Conservation (phyloP, 2,888 invertebrate species). For the Trilocha varians region DNA sequence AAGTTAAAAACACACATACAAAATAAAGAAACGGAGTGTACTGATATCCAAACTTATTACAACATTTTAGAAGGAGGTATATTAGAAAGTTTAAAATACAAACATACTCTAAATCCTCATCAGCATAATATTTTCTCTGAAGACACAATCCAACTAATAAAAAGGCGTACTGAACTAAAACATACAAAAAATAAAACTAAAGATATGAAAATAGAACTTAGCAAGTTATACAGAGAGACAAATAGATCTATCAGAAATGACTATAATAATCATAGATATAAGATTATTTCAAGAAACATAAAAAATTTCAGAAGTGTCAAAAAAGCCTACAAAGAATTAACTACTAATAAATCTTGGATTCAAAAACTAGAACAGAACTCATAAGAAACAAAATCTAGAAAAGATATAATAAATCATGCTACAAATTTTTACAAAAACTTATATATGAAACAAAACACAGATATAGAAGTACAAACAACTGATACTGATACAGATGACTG, state of each 20-base stretch:
- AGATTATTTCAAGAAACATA: conserved; percentile 10
- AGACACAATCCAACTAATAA: conserved; percentile 2
- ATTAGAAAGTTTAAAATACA: conserved; percentile 1
- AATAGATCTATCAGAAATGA: conserved; percentile 6
- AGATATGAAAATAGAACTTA: conserved; percentile 7
- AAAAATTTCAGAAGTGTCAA: conserved; percentile 11
- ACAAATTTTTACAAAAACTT: conserved; percentile 10
- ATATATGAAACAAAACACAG: too few relatives aligned
- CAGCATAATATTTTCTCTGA: conserved; percentile 2
- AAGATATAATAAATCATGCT: conserved; percentile 9
- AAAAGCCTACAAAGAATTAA: conserved; percentile 10
- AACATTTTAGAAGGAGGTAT: neutral
- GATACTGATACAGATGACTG: conserved; percentile 1
- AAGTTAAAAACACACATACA: neutral
- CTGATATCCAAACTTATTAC: neutral
- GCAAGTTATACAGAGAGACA: conserved; percentile 3
- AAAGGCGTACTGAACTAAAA: conserved; percentile 3
- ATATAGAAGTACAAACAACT: neutral
- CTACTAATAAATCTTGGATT: conserved; percentile 6
- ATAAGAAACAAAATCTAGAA: conserved; percentile 7
- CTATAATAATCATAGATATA: conserved; percentile 6
- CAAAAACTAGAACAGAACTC: conserved; percentile 4
- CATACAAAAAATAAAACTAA: conserved; percentile 7
- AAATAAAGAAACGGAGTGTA: neutral
- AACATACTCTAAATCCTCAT: neutral